Conservation (phyloP, 2,888 invertebrate genomes). For the Caprella mutica region DNA sequence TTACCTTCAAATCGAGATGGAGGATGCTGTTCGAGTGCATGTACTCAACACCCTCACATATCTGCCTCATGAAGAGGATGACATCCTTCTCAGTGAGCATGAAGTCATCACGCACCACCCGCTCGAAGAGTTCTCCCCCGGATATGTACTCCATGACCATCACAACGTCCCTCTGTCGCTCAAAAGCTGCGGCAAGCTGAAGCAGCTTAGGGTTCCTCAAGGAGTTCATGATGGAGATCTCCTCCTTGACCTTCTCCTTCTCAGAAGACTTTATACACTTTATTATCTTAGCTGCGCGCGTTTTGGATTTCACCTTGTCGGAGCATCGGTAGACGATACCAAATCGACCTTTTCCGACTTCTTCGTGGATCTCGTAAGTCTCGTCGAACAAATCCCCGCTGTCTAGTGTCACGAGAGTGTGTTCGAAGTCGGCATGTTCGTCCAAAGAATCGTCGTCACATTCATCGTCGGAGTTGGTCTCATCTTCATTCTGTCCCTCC, state of each 20-base stretch:
- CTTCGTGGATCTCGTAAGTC: constrained; percentile 56
- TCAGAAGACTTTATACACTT: constrained; percentile 60
- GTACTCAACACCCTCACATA: constrained; percentile 79
- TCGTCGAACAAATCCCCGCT: constrained; percentile 50
- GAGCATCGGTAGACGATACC: constrained; percentile 58
- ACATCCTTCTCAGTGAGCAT: constrained; percentile 74
- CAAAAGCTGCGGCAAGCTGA: constrained; percentile 69
- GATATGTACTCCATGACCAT: constrained; percentile 84
- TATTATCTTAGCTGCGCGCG: constrained; percentile 72
- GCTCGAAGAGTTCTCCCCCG: constrained; percentile 85
- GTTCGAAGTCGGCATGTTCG: constrained; percentile 36
- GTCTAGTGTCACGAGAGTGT: constrained; percentile 44
- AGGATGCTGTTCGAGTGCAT: constrained; percentile 74
- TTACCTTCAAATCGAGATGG: constrained; percentile 77
- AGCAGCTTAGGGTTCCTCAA: constrained; percentile 73
- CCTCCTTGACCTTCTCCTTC: constrained; percentile 59
- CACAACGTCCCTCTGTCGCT: constrained; percentile 61
- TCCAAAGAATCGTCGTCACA: constrained; percentile 4
- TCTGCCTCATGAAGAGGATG: constrained; percentile 73
- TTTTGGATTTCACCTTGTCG: constrained; percentile 52
- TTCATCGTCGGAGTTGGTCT: constrained; percentile 2
- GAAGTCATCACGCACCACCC: constrained; percentile 84
- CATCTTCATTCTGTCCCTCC: not conserved
- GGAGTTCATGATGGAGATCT: constrained; percentile 74
- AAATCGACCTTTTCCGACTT: constrained; percentile 63